These are phyloP conservation scores for Tryphoninae sp. DNA, from an alignment of 2,888 invertebrate genomes.

Conservation along the genomic window DNA sequence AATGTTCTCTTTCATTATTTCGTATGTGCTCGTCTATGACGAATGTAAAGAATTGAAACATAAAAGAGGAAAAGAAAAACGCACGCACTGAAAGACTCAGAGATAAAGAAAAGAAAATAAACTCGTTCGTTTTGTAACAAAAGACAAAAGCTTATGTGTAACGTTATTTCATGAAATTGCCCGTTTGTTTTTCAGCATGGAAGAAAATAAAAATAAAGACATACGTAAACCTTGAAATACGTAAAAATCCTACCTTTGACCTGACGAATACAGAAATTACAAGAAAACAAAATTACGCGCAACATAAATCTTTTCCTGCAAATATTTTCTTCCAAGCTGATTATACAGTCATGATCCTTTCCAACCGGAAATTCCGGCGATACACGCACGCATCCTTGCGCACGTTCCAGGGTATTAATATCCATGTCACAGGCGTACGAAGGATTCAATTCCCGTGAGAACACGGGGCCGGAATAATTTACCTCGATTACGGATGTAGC, in stretches of 20 bases:
- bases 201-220: conserved; percentile 12
- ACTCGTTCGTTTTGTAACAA: conserved; percentile 60
- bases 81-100: no score
- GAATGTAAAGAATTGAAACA: conserved; percentile 41
- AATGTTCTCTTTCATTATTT: background rate
- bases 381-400: background rate
- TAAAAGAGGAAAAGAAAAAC: conserved; percentile 21
- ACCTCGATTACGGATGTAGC: conserved; percentile 35
- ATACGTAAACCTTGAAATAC: background rate
- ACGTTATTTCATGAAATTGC: conserved; percentile 6
- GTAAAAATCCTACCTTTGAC: background rate
- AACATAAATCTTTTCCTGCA: conserved; percentile 10
- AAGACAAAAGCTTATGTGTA: background rate
- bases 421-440: background rate
- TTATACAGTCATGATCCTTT: background rate
- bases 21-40: conserved; percentile 41
- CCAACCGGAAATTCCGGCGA: conserved; percentile 31
- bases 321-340: background rate
- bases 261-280: background rate
- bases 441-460: conserved; percentile 34
- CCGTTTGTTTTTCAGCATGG: background rate
- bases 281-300: background rate
- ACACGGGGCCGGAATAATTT: conserved; percentile 46
- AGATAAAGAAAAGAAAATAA: conserved; percentile 31
- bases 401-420: conserved; percentile 13